These are phyloP conservation scores for Callyntrura sp. DNA, from an alignment of 2,888 invertebrate species.

Conservation along the genomic window DNA sequence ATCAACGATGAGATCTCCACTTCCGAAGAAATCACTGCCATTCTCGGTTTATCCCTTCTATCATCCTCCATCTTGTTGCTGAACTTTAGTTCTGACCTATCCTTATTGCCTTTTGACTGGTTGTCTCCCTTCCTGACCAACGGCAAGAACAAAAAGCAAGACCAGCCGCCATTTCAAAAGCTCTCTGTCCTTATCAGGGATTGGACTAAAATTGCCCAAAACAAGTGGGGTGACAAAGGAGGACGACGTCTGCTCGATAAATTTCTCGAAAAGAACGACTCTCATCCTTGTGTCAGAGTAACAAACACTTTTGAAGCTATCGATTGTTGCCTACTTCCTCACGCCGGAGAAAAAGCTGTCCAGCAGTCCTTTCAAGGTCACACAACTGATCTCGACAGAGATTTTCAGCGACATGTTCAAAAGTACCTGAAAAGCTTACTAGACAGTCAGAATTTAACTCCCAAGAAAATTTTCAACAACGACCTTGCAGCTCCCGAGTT, in stretches of 20 bases:
- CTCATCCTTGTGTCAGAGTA: background rate
- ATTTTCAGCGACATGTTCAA: background rate
- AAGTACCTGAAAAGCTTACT: background rate
- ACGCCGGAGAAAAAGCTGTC: background rate
- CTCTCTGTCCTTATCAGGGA: slow-evolving; percentile 81
- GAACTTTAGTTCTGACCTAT: slow-evolving; percentile 63
- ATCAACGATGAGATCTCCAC: slow-evolving; percentile 76
- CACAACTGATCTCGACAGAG: background rate
- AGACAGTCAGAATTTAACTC: background rate
- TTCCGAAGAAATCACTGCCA: slow-evolving; percentile 71
- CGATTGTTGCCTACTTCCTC: slow-evolving; percentile 10
- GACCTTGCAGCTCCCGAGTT: background rate
- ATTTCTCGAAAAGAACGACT: background rate
- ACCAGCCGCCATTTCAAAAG: slow-evolving; percentile 81
- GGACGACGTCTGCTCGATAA: slow-evolving; percentile 55
- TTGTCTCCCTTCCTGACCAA: slow-evolving; percentile 16
- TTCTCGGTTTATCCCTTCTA: slow-evolving; percentile 77
- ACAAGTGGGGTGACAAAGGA: slow-evolving; percentile 69
- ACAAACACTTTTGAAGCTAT: background rate
- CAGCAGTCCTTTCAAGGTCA: background rate
- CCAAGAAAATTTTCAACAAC: background rate
- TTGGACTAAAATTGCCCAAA: slow-evolving; percentile 63
- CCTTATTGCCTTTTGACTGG: slow-evolving; percentile 9
- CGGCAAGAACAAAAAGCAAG: background rate
- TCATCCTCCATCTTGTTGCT: slow-evolving; percentile 76